Evolutionary conservation across 2,888 invertebrate species (phyloP).

Genomic region (Syrphus vitripennis): DNA sequence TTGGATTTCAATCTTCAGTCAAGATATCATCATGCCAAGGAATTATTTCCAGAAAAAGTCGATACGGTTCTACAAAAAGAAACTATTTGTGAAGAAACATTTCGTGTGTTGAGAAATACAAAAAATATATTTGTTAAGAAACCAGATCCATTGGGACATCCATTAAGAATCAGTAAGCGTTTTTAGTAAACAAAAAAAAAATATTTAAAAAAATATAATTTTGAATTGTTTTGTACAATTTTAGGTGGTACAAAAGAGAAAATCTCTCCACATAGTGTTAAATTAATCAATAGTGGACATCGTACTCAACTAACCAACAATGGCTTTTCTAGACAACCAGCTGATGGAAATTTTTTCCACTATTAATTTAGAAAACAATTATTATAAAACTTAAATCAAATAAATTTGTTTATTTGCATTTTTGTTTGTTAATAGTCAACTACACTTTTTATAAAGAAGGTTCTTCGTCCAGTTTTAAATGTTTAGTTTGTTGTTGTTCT

Average conservation of each 20-base stretch:
- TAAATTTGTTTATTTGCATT: slow-evolving; percentile 47
- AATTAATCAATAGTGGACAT: slow-evolving; percentile 90
- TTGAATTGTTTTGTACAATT: background rate
- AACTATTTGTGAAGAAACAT: slow-evolving; percentile 85
- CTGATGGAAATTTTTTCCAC: slow-evolving; percentile 88
- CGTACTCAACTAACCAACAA: slow-evolving; percentile 91
- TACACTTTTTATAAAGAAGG: background rate
- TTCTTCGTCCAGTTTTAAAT: slow-evolving; percentile 35
- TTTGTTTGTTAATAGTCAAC: background rate
- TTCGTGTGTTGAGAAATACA: slow-evolving; percentile 87
- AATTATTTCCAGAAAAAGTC: slow-evolving; percentile 84
- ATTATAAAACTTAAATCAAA: background rate
- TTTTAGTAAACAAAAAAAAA: background rate
- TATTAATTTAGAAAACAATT: slow-evolving; percentile 81
- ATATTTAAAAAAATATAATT: background rate
- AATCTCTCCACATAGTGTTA: slow-evolving; percentile 87
- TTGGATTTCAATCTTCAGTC: slow-evolving; percentile 86
- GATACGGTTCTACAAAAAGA: slow-evolving; percentile 87
- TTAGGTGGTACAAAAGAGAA: slow-evolving; percentile 85
- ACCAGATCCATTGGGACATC: slow-evolving; percentile 80
- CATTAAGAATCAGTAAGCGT: slow-evolving; percentile 80
- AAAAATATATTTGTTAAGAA: slow-evolving; percentile 76
- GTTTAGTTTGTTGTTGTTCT: slow-evolving; percentile 34
- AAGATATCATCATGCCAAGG: slow-evolving; percentile 86
- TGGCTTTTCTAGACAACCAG: slow-evolving; percentile 90